Evolutionary conservation across 2,888 invertebrate species (phyloP).

Genomic region (Drosophila quasianomalipes): DNA sequence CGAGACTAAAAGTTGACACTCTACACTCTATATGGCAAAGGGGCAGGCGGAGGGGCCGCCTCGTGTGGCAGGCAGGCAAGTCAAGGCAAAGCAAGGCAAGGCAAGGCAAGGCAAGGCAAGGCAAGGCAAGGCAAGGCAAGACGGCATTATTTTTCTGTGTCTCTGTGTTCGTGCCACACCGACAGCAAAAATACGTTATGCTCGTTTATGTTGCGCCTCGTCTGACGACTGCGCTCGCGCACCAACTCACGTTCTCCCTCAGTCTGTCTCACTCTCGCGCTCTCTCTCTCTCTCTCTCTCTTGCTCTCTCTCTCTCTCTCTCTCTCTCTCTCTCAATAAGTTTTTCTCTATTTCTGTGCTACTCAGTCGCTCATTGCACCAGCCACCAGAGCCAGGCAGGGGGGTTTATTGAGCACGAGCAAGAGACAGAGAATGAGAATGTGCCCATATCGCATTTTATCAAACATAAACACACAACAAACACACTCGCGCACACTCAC

Average conservation of each 20-base stretch:
- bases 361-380: conserved; percentile 43
- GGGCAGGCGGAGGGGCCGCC: conserved; percentile 12
- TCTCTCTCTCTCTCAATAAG: conserved; percentile 4
- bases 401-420: conserved; percentile 64
- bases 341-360: conserved; percentile 9
- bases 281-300: conserved; percentile 14
- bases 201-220: conserved; percentile 76
- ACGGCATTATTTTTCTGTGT: conserved; percentile 12
- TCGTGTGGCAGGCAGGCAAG: conserved; percentile 13
- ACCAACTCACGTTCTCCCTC: conserved; percentile 51
- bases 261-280: conserved; percentile 8
- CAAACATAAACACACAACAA: conserved; percentile 71
- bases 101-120: neutral
- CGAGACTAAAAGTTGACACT: conserved; percentile 77
- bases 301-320: conserved; percentile 14
- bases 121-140: neutral
- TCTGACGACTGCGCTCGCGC: conserved; percentile 59
- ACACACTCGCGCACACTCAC: conserved; percentile 4
- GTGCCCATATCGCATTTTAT: conserved; percentile 81
- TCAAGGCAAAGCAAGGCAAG: neutral
- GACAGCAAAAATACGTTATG: conserved; percentile 80
- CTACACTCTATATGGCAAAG: conserved; percentile 52
- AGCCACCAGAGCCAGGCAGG: conserved; percentile 52
- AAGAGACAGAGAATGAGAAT: conserved; percentile 59
- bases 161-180: conserved; percentile 65